phyloP scores from a whole-genome alignment of 2,113 vertebrate species.

The Lynx canadensis region DNA sequence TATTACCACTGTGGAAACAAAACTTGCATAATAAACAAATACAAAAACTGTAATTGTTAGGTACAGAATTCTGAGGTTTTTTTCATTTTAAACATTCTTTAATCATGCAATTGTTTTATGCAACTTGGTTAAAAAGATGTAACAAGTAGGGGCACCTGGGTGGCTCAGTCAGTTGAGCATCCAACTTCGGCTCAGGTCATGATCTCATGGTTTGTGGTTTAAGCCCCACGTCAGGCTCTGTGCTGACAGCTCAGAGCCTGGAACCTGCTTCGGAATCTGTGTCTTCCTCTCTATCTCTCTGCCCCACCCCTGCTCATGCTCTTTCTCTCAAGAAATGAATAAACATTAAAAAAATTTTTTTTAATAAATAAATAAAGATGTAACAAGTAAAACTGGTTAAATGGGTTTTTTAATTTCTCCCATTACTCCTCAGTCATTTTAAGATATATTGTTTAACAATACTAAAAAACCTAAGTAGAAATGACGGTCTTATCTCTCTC shows the following conservation, averaged over 20 bases:
- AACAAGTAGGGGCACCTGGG: background rate
- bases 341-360: no score
- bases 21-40: background rate
- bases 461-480: background rate
- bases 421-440: background rate
- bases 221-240: no score
- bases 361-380: background rate
- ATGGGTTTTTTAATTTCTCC: background rate
- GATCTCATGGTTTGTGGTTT: no score
- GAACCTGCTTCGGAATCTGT: no score
- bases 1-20: background rate
- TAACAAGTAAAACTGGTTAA: background rate
- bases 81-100: background rate
- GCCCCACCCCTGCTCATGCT: no score
- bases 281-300: no score
- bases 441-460: background rate
- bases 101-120: background rate
- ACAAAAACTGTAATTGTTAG: background rate
- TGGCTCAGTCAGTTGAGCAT: no score
- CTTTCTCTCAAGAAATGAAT: no score
- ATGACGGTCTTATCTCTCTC: background rate
- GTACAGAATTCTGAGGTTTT: background rate
- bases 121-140: background rate
- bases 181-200: no score
- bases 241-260: no score